Evolutionary conservation across 2,113 vertebrate genomes (phyloP).

Genomic region (Vidua chalybeata): DNA sequence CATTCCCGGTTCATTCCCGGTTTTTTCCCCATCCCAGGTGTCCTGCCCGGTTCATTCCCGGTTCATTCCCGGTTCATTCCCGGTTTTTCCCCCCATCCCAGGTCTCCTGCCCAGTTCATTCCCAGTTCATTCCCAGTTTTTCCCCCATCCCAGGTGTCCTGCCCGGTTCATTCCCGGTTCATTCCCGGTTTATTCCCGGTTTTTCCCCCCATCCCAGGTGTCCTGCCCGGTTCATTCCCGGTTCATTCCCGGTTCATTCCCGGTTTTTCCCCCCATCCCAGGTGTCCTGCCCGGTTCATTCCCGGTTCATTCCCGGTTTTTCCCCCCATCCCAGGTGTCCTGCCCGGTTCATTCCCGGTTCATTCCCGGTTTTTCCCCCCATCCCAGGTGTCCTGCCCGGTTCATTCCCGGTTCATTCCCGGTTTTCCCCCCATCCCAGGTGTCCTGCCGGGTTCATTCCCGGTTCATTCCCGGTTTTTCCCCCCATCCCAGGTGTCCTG

Average conservation of each 20-base stretch:
- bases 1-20: no score
- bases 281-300: not conserved
- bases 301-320: not conserved
- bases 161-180: no score
- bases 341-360: not conserved
- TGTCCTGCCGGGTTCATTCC: not conserved
- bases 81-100: no score
- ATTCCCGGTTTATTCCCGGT: no score
- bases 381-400: not conserved
- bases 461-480: slow-evolving; percentile 36
- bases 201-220: no score
- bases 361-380: not conserved
- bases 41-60: slow-evolving; percentile 27
- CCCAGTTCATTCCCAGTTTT: slow-evolving; percentile 82
- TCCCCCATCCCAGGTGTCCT: no score
- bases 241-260: slow-evolving; percentile 92
- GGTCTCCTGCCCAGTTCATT: slow-evolving; percentile 81
- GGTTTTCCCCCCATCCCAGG: not conserved
- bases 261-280: no score
- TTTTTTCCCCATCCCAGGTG: no score
- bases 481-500: not conserved
- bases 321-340: not conserved
- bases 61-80: no score
- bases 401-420: not conserved
- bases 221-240: slow-evolving; percentile 88